phyloP scores from a whole-genome alignment of 1,140 invertebrate species.

The Hylyphantes graminicola region DNA sequence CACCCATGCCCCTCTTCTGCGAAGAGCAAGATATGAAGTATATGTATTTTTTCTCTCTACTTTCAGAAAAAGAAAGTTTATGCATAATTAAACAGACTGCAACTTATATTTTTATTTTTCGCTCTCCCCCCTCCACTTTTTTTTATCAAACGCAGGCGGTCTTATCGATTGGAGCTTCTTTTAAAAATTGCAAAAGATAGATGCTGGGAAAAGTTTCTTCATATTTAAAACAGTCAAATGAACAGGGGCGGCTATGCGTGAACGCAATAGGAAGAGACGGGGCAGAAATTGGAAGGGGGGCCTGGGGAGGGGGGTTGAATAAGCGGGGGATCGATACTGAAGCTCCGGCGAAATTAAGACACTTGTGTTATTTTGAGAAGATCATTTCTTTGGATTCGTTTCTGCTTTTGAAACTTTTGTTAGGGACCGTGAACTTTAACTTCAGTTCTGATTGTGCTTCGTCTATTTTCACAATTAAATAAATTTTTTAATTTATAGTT shows the following conservation, averaged over 20 bases:
- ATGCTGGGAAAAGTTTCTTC: constrained; percentile 26
- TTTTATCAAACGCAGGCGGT: background rate
- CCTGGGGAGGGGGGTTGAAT: background rate
- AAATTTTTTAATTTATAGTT: no score
- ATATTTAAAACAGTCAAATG: constrained; percentile 58
- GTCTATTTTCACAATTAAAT: no score
- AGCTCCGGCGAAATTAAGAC: background rate
- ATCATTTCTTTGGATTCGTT: no score
- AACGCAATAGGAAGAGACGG: constrained; percentile 2
- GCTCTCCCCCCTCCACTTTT: background rate
- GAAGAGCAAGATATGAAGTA: background rate
- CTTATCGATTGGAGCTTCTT: constrained; percentile 47
- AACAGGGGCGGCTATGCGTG: constrained; percentile 52
- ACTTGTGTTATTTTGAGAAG: no score
- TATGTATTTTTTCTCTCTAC: background rate
- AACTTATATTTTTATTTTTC: background rate
- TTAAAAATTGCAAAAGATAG: constrained; percentile 40
- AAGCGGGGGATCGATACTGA: constrained; percentile 35
- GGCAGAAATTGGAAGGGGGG: background rate
- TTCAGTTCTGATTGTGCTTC: no score
- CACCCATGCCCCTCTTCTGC: background rate
- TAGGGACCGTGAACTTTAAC: no score
- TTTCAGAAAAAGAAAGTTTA: constrained; percentile 33
- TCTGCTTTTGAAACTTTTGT: no score
- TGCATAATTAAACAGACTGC: constrained; percentile 56